Conservation (phyloP, 2,113 vertebrate genomes). For the Anoura caudifer region DNA sequence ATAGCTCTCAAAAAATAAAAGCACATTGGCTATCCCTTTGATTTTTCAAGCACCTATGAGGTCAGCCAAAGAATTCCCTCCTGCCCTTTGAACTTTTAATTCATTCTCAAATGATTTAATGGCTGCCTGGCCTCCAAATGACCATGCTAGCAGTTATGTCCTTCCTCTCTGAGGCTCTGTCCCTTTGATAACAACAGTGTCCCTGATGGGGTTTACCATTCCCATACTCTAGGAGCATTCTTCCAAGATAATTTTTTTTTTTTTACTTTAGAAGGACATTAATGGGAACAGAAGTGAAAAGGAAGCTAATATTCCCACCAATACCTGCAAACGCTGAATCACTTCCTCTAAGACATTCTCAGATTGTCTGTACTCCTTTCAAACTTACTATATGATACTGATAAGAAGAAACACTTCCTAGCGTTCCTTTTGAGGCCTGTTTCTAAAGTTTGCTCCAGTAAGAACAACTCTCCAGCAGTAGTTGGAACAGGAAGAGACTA, state of each 20-base stretch:
- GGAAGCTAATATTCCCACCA: neutral
- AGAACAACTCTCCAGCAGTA: neutral
- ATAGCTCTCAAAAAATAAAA: slow-evolving; percentile 59
- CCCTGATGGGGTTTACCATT: slow-evolving; percentile 31
- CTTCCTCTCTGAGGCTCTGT: slow-evolving; percentile 44
- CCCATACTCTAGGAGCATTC: neutral
- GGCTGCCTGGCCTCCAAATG: slow-evolving; percentile 64
- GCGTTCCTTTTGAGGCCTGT: neutral
- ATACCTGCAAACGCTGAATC: neutral
- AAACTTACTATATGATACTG: neutral
- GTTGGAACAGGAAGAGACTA: neutral
- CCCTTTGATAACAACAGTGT: slow-evolving; percentile 49
- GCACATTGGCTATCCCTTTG: slow-evolving; percentile 54
- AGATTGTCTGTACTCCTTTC: neutral
- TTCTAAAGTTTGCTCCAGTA: neutral
- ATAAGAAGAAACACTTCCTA: neutral
- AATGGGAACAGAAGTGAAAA: neutral
- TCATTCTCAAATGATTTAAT: slow-evolving; percentile 73
- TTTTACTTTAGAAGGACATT: neutral
- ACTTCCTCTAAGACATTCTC: neutral
- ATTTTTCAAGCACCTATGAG: slow-evolving; percentile 71
- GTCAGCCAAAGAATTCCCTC: slow-evolving; percentile 60
- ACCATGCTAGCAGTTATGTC: slow-evolving; percentile 48
- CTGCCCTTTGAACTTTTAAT: slow-evolving; percentile 70
- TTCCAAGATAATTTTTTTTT: slow-evolving; percentile 9